Base-by-base conservation (phyloP, 2,888 invertebrate species). In the Autographa pulchrina region DNA sequence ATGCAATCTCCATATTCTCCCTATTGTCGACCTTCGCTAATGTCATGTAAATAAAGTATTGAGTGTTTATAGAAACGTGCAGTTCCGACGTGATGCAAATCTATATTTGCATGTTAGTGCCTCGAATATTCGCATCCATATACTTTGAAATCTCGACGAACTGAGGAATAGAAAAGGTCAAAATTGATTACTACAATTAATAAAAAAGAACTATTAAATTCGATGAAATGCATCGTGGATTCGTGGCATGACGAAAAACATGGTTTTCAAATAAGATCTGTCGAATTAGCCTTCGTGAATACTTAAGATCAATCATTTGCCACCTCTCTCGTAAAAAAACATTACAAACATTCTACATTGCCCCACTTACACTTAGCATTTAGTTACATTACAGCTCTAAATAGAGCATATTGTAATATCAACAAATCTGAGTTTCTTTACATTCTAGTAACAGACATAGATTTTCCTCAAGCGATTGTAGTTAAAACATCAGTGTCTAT, bases 381-480 rank as follows among this genome's bases (percentile, higher is more conserved):
- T 16, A 65, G 11, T 62, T 62, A 63, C 38, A 61, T 38, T 31
- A 11, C 43, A 61, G 25, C 35, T 68, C n/a, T 60, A n/a, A 69
- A 60, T 18, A 64, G 54, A 63, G 25, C 60, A 35, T 63, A 43
- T 61, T 77, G 35, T 58, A 78, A 7, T 14, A 62, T 52, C 35
- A 65, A 65, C 54, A 61, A 25, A 14, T 65, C 61, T 56, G 62
- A 65, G 52, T 62, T 62, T 38, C 20, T 68, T 38, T 60, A 63
- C 18, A 0, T 6, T 20, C 31, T 35, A 20, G 38, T 41, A 58
- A 41, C 43, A 43, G 54, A 65, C 59, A 64, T 18, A 56, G 61
- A 58, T 73, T 68, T 74, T 68, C 41, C 68, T 78, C n/a, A n/a
- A 43, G 43, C 43, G 16, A 43, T 43, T 14, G 43, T 43, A 43